Conservation (phyloP, 2,797 vertebrate species). For the Brotula barbata region DNA sequence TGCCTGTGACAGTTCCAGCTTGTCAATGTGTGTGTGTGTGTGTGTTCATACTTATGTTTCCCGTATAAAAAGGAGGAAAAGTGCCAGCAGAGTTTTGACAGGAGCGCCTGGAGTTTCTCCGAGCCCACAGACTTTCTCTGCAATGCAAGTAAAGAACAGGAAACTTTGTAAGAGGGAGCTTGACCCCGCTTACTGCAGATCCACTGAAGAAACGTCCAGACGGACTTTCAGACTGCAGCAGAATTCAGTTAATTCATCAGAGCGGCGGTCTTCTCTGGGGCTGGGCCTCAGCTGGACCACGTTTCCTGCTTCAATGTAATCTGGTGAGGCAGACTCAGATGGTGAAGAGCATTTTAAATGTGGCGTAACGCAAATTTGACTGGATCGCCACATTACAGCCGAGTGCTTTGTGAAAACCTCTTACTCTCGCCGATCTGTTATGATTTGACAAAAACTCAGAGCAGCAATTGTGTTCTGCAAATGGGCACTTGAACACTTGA, state of each 20-base stretch:
- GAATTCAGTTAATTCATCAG: slow-evolving; percentile 15
- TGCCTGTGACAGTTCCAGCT: too few species aligned
- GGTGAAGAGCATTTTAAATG: slow-evolving; percentile 44
- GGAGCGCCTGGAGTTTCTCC: too few species aligned
- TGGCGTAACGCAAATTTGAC: slow-evolving; percentile 37
- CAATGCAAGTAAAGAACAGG: neutral
- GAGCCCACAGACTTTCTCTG: too few species aligned
- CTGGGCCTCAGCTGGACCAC: slow-evolving; percentile 30
- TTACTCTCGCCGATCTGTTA: slow-evolving; percentile 26
- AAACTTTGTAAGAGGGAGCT: neutral
- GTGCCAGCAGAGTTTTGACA: too few species aligned
- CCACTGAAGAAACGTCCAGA: slow-evolving; percentile 11
- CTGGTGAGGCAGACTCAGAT: slow-evolving; percentile 46
- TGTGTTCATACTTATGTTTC: too few species aligned
- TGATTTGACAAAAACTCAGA: slow-evolving; percentile 32
- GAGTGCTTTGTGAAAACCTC: slow-evolving; percentile 28
- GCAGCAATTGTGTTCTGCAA: slow-evolving; percentile 26
- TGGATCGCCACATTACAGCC: slow-evolving; percentile 32
- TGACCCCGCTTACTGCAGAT: slow-evolving; percentile 23
- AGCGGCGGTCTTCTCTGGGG: slow-evolving; percentile 12
- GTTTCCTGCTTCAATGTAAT: slow-evolving; percentile 48
- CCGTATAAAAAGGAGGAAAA: too few species aligned
- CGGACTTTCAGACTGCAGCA: slow-evolving; percentile 25
- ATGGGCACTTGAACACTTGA: slow-evolving; percentile 42
- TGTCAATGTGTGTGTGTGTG: too few species aligned